Percentiles rank a stretch among this genome's conserved stretches.
Conservation (phyloP, 1,140 invertebrate species). For the Drosophila rufa region DNA sequence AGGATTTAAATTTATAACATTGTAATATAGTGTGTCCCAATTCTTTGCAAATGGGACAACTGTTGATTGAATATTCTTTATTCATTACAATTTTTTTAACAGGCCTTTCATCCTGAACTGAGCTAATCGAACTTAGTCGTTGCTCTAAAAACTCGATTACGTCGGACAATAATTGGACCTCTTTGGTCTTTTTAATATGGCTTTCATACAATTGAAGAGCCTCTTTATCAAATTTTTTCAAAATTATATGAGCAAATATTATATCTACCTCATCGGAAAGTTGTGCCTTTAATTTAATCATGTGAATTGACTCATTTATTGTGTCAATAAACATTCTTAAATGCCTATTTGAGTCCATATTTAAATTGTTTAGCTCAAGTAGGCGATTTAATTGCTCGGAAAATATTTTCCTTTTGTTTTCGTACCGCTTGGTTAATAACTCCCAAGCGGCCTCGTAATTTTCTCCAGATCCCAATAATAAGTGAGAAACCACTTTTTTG, state of each 20-base stretch:
- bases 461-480: too few relatives aligned
- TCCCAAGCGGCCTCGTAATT: not conserved
- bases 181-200: not conserved
- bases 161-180: not conserved
- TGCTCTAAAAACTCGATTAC: not conserved
- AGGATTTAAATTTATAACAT: not conserved
- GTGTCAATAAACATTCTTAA: not conserved
- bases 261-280: not conserved
- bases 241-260: not conserved
- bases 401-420: constrained; percentile 14
- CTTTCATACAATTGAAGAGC: constrained; percentile 1
- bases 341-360: not conserved
- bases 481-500: too few relatives aligned
- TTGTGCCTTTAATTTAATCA: not conserved
- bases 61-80: not conserved
- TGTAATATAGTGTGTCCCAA: not conserved
- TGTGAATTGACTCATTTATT: not conserved
- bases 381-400: constrained; percentile 1
- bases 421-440: constrained; percentile 9
- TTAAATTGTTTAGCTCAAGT: not conserved
- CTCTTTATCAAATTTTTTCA: not conserved
- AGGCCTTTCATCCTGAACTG: constrained; percentile 2
- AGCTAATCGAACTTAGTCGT: constrained; percentile 2
- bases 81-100: not conserved
- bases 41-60: constrained; percentile 4